Percentiles rank a stretch among this genome's conserved stretches.
Conservation (phyloP, 1,140 invertebrate genomes). For the Apis florea region DNA sequence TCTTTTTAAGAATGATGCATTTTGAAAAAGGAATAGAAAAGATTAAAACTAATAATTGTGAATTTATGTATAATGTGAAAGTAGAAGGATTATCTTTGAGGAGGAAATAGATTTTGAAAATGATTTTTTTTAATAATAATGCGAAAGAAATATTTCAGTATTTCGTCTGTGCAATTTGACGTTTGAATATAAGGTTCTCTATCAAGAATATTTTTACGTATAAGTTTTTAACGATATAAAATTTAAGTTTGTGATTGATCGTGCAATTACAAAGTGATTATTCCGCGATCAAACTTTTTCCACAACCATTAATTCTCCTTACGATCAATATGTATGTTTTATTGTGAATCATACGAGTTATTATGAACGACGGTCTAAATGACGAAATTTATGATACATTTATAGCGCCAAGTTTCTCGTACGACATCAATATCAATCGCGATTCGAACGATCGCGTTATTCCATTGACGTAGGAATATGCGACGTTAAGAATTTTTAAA, state of each 20-base stretch:
- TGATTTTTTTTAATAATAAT: no score
- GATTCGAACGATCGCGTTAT: background rate
- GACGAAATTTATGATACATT: background rate
- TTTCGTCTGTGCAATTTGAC: fast-evolving
- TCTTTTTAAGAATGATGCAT: no score
- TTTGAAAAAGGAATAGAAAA: no score
- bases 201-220: no score
- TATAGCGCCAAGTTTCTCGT: background rate
- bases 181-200: no score
- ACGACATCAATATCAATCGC: background rate
- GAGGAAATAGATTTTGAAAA: no score
- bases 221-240: no score
- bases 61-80: no score
- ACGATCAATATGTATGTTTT: background rate
- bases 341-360: background rate
- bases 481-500: background rate
- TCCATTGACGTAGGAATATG: background rate
- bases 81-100: no score
- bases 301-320: background rate
- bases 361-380: background rate
- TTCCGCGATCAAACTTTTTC: conserved; percentile 34
- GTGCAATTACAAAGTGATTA: conserved; percentile 1
- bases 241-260: conserved; percentile 26
- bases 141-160: no score
- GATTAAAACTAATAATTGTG: no score